Evolutionary conservation across 2,113 vertebrate genomes (phyloP).

Genomic region (Hippocampus zosterae): DNA sequence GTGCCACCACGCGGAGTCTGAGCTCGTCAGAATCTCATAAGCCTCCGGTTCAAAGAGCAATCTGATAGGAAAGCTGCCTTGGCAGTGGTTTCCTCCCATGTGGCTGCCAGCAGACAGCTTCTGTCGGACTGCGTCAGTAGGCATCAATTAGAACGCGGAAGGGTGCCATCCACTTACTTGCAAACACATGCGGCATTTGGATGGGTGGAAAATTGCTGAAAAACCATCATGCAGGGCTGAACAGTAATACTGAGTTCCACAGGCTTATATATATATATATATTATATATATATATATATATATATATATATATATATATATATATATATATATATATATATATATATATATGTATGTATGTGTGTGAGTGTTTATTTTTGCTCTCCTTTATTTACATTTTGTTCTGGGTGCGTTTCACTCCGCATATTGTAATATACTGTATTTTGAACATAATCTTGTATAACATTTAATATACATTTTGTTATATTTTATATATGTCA

Average conservation of each 20-base stretch:
- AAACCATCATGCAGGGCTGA: conserved; percentile 27
- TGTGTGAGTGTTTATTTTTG: too few relatives aligned
- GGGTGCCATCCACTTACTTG: conserved; percentile 60
- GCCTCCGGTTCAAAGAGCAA: conserved; percentile 66
- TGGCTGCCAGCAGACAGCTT: conserved; percentile 62
- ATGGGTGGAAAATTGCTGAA: conserved; percentile 21
- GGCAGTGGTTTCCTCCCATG: conserved; percentile 56
- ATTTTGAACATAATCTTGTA: neutral
- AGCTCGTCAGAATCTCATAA: conserved; percentile 60
- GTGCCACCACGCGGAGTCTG: conserved; percentile 55
- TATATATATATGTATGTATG: too few relatives aligned
- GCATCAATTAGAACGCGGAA: conserved; percentile 70
- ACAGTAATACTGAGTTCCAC: conserved; percentile 23
- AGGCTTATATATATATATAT: neutral
- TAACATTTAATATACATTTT: neutral
- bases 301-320: neutral
- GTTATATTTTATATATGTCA: neutral
- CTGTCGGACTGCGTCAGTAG: conserved; percentile 63
- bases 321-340: too few relatives aligned
- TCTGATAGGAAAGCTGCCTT: conserved; percentile 63
- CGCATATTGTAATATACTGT: neutral
- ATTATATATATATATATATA: too few relatives aligned
- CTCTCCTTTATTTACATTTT: neutral
- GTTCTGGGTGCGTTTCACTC: neutral
- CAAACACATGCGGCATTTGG: conserved; percentile 41